Conservation (phyloP, 2,113 vertebrate species). For the Ptilorrhoa leucosticta region DNA sequence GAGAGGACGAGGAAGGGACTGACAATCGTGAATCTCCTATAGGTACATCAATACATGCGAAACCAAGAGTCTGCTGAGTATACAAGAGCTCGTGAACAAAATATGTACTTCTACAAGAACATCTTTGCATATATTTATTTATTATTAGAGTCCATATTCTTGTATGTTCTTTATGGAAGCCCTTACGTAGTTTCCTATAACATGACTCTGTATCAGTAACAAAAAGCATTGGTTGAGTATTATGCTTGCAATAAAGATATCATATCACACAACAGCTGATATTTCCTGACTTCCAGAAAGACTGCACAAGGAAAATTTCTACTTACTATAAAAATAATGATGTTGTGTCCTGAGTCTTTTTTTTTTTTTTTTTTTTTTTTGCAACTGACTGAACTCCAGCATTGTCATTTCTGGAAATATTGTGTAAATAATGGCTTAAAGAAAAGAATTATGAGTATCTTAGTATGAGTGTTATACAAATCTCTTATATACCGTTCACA, state of each 20-base stretch:
- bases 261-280: neutral
- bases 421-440: neutral
- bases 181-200: neutral
- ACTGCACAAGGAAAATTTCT: neutral
- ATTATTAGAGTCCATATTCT: neutral
- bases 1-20: neutral
- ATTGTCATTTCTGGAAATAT: neutral
- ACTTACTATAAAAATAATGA: neutral
- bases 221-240: neutral
- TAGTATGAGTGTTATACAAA: neutral
- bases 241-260: neutral
- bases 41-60: neutral
- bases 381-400: neutral
- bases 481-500: neutral
- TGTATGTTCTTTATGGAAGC: neutral
- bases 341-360: neutral
- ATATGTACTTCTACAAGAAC: neutral
- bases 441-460: neutral
- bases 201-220: neutral
- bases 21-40: neutral
- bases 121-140: neutral
- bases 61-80: neutral
- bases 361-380: no score
- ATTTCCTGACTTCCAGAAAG: neutral
- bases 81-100: neutral